Evolutionary conservation across 2,113 vertebrate genomes (phyloP).

Genomic region (Empidonax traillii): DNA sequence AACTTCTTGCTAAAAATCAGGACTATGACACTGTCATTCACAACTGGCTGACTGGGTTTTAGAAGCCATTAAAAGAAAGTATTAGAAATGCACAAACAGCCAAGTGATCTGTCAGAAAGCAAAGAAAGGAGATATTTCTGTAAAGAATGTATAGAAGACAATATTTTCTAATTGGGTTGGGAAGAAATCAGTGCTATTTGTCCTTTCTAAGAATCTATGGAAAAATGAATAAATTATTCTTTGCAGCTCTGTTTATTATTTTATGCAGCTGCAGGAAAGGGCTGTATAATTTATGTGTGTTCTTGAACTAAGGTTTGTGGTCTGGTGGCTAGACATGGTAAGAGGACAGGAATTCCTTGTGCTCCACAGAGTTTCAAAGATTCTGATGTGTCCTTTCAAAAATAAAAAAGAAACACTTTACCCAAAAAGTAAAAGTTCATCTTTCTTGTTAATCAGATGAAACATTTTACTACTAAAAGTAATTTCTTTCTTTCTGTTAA

Average conservation of each 20-base stretch:
- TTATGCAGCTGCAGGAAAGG: not conserved
- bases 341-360: not conserved
- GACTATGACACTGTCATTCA: not conserved
- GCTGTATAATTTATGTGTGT: not conserved
- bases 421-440: not conserved
- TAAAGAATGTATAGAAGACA: not conserved
- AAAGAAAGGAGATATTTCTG: not conserved
- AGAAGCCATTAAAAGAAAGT: not conserved
- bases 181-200: not conserved
- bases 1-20: too few species aligned
- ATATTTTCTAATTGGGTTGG: not conserved
- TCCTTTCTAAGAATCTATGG: not conserved
- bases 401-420: not conserved
- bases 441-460: not conserved
- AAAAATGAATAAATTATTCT: not conserved
- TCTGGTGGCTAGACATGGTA: not conserved
- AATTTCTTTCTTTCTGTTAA: not conserved
- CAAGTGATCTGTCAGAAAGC: not conserved
- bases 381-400: not conserved
- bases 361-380: not conserved
- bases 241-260: not conserved
- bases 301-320: not conserved
- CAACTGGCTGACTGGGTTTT: not conserved
- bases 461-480: not conserved
- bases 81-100: not conserved